Conservation (phyloP, 2,113 vertebrate species). For the Forbesichthys papilliferus region DNA sequence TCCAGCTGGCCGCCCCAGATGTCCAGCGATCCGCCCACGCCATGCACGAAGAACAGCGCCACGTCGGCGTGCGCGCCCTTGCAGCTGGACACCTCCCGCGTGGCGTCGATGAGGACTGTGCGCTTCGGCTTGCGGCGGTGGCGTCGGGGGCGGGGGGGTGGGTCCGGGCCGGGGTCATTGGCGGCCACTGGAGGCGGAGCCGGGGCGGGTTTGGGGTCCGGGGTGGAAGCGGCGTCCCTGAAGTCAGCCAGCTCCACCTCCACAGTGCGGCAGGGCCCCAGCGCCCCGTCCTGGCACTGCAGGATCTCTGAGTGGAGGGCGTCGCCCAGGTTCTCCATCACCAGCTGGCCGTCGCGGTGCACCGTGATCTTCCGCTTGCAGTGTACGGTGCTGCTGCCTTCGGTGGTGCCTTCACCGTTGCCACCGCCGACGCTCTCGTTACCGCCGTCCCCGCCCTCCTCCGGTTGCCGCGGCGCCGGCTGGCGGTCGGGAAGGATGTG, state of each 20-base stretch:
- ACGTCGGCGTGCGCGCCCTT: constrained; percentile 88
- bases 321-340: constrained; percentile 92
- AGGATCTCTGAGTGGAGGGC: constrained; percentile 84
- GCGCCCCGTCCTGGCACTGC: constrained; percentile 81
- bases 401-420: not conserved
- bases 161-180: constrained; percentile 18
- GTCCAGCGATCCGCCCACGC: constrained; percentile 92
- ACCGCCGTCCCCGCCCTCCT: not conserved
- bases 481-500: constrained; percentile 76
- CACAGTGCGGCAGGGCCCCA: constrained; percentile 78
- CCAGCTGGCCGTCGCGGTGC: constrained; percentile 91
- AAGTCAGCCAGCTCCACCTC: constrained; percentile 85
- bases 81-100: constrained; percentile 89
- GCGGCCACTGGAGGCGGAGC: constrained; percentile 41
- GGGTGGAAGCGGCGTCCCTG: constrained; percentile 63
- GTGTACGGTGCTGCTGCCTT: constrained; percentile 73
- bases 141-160: constrained; percentile 68
- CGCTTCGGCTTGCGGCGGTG: constrained; percentile 86
- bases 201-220: constrained; percentile 60
- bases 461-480: not conserved
- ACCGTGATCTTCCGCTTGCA: constrained; percentile 93
- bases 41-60: constrained; percentile 93
- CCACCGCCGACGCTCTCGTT: not conserved
- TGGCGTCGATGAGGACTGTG: constrained; percentile 86
- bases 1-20: constrained; percentile 97